Conservation (phyloP, 2,888 invertebrate genomes). For the Tupiocoris notatus region DNA sequence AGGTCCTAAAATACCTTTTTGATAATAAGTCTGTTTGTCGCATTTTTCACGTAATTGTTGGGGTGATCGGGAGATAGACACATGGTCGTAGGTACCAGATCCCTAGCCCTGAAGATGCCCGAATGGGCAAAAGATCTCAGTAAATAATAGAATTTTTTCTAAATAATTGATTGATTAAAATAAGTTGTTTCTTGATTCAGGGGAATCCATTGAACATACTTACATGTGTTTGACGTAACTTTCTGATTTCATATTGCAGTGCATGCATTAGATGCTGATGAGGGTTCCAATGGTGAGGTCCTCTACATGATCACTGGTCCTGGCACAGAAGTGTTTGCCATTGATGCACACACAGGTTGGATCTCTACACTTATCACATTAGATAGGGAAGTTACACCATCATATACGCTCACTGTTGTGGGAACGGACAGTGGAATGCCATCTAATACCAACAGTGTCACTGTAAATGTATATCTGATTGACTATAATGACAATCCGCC, state of each 20-base stretch:
- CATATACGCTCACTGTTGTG: conserved; percentile 75
- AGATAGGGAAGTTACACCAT: conserved; percentile 73
- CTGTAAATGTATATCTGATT: conserved; percentile 73
- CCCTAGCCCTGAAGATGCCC: too few relatives aligned
- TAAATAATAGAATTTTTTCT: too few relatives aligned
- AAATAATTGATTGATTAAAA: too few relatives aligned
- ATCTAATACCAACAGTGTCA: conserved; percentile 67
- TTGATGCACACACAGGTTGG: conserved; percentile 87
- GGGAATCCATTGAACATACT: too few relatives aligned
- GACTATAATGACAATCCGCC: conserved; percentile 94
- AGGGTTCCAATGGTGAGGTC: conserved; percentile 81
- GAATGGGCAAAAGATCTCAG: too few relatives aligned
- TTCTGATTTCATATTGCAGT: conserved; percentile 54
- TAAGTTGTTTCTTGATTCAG: too few relatives aligned
- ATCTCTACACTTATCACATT: conserved; percentile 71
- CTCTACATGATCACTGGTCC: conserved; percentile 65
- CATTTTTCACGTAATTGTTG: too few relatives aligned
- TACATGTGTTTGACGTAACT: too few relatives aligned
- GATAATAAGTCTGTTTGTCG: too few relatives aligned
- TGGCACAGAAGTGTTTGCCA: conserved; percentile 68
- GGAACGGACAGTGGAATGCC: conserved; percentile 76
- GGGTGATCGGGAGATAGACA: too few relatives aligned
- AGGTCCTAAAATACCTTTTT: too few relatives aligned
- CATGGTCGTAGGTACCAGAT: too few relatives aligned
- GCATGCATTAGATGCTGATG: conserved; percentile 67